These are phyloP conservation scores for Salminus brasiliensis DNA, from an alignment of 2,113 vertebrate genomes.

Conservation along the genomic window DNA sequence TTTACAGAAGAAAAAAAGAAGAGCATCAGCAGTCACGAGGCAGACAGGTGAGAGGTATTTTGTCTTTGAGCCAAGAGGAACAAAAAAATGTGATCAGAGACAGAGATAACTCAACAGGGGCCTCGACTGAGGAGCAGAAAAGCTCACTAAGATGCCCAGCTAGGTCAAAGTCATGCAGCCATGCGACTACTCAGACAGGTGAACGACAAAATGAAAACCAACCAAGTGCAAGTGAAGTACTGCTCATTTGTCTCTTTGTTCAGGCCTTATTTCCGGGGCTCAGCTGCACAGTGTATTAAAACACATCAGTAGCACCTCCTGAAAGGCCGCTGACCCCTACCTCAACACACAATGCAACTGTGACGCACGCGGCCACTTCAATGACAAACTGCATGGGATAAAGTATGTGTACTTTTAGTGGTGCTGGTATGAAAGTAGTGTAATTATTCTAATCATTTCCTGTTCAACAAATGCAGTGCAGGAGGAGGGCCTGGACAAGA, in stretches of 20 bases:
- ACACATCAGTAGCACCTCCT: conserved; percentile 4
- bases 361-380: not conserved
- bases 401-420: conserved; percentile 4
- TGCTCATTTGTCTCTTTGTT: conserved; percentile 14
- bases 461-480: not conserved
- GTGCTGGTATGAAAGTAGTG: not conserved
- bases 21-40: not conserved
- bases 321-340: conserved; percentile 12
- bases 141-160: not conserved
- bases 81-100: conserved; percentile 32
- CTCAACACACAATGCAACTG: not conserved
- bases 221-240: not conserved
- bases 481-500: not conserved
- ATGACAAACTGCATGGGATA: not conserved
- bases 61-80: conserved; percentile 13
- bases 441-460: conserved; percentile 27
- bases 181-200: not conserved
- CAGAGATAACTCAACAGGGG: conserved; percentile 21
- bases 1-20: not conserved
- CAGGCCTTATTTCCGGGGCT: not conserved
- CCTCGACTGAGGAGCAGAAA: not conserved
- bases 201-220: not conserved
- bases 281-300: not conserved
- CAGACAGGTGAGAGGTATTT: conserved; percentile 21
- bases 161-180: not conserved